These are phyloP conservation scores for Tenebrio molitor DNA, from an alignment of 1,140 invertebrate species.

Conservation along the genomic window DNA sequence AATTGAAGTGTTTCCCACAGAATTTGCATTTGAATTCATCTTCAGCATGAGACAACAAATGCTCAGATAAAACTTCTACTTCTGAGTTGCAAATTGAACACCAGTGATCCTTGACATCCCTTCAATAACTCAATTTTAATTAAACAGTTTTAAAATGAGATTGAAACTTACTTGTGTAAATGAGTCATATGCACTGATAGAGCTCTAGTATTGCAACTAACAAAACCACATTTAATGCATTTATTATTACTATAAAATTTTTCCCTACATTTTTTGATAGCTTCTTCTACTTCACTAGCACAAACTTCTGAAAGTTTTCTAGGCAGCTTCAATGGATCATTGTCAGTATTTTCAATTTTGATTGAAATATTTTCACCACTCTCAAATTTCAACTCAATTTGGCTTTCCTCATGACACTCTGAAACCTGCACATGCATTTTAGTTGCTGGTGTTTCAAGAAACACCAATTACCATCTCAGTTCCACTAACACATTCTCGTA, in stretches of 20 bases:
- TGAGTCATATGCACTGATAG: constrained; percentile 38
- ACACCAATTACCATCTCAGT: neutral
- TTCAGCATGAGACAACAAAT: constrained; percentile 7
- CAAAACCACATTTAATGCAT: constrained; percentile 31
- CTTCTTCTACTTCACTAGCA: neutral
- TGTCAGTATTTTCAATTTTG: no score
- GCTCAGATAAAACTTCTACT: constrained; percentile 31
- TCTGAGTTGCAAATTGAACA: constrained; percentile 39
- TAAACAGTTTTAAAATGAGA: neutral
- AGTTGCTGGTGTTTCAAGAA: neutral
- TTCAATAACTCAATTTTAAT: constrained; percentile 5
- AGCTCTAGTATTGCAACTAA: constrained; percentile 25
- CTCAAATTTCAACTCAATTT: neutral
- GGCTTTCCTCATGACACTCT: neutral
- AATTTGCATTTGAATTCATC: constrained; percentile 25
- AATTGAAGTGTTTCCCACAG: constrained; percentile 28
- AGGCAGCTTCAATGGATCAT: no score
- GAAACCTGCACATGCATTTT: constrained; percentile 17
- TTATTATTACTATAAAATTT: neutral
- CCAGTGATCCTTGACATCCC: constrained; percentile 41
- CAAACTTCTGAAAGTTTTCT: neutral
- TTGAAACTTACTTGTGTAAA: constrained; percentile 38
- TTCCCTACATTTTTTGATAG: neutral
- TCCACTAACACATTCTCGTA: neutral
- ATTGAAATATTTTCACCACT: no score